phyloP scores from a whole-genome alignment of 2,888 invertebrate species.

The Maniola hyperantus region DNA sequence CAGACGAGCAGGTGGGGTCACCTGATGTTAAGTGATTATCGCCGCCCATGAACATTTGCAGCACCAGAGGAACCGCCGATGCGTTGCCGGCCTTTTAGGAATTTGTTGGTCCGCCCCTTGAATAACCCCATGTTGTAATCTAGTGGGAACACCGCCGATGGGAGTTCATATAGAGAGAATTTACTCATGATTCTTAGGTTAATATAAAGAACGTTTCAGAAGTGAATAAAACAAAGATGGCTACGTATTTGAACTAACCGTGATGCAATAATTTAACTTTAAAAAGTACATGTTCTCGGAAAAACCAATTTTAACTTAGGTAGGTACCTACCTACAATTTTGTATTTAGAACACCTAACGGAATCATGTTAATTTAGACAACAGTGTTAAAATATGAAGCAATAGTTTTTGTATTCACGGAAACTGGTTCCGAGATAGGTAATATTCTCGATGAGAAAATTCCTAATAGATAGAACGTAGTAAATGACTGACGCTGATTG shows the following conservation, averaged over 20 bases:
- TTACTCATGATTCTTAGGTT: too few relatives aligned
- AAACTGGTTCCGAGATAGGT: conserved; percentile 50
- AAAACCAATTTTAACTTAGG: neutral
- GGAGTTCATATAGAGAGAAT: too few relatives aligned
- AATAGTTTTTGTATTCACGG: conserved; percentile 23
- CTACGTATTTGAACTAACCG: neutral
- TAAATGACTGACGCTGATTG: conserved; percentile 40
- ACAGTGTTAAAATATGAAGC: conserved; percentile 4
- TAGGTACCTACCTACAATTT: neutral
- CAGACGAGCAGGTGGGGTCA: too few relatives aligned
- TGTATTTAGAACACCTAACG: conserved; percentile 7
- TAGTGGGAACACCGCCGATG: too few relatives aligned
- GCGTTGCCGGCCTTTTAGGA: too few relatives aligned
- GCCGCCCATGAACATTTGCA: too few relatives aligned
- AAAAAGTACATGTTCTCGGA: neutral
- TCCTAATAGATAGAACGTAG: conserved; percentile 53
- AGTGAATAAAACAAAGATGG: neutral
- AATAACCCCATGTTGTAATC: too few relatives aligned
- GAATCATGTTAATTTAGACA: neutral
- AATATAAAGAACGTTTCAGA: too few relatives aligned
- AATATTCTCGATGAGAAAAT: conserved; percentile 49
- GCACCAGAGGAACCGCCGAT: too few relatives aligned
- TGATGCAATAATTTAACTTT: conserved; percentile 5
- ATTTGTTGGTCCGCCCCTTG: too few relatives aligned
- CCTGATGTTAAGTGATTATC: too few relatives aligned